Conservation (phyloP, 2,888 invertebrate species). For the Mylabris sibirica region DNA sequence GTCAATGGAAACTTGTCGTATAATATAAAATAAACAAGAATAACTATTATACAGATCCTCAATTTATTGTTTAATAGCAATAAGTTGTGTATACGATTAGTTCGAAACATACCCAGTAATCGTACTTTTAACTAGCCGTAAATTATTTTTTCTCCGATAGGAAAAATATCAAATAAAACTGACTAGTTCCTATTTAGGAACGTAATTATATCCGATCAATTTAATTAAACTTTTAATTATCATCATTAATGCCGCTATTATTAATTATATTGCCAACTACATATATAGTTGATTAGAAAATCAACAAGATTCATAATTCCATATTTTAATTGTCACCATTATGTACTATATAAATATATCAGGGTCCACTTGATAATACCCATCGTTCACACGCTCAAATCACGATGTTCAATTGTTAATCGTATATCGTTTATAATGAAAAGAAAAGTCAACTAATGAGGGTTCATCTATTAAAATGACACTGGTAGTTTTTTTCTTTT, state of each 20-base stretch:
- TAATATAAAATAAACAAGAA: not conserved
- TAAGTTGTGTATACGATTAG: not conserved
- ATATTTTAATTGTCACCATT: conserved; percentile 59
- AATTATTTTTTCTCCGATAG: too few relatives aligned
- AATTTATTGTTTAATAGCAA: too few relatives aligned
- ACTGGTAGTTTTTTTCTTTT: conserved; percentile 55
- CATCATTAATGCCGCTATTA: not conserved
- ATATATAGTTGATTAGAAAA: conserved; percentile 27
- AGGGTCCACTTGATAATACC: conserved; percentile 52
- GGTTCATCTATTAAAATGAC: conserved; percentile 58
- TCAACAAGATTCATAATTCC: conserved; percentile 47
- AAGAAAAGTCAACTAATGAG: conserved; percentile 52
- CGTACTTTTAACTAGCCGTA: too few relatives aligned
- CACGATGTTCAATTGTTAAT: conserved; percentile 55
- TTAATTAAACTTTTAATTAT: too few relatives aligned
- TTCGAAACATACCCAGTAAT: not conserved
- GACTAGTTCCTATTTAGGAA: too few relatives aligned
- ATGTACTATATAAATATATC: conserved; percentile 56
- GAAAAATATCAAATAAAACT: too few relatives aligned
- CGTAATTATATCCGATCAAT: too few relatives aligned
- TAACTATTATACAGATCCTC: not conserved
- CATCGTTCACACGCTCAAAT: conserved; percentile 58
- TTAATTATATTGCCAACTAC: too few relatives aligned
- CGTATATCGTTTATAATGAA: conserved; percentile 37
- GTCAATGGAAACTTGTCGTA: not conserved